phyloP scores from a whole-genome alignment of 1,140 invertebrate genomes.

The Cotesia vestalis region DNA sequence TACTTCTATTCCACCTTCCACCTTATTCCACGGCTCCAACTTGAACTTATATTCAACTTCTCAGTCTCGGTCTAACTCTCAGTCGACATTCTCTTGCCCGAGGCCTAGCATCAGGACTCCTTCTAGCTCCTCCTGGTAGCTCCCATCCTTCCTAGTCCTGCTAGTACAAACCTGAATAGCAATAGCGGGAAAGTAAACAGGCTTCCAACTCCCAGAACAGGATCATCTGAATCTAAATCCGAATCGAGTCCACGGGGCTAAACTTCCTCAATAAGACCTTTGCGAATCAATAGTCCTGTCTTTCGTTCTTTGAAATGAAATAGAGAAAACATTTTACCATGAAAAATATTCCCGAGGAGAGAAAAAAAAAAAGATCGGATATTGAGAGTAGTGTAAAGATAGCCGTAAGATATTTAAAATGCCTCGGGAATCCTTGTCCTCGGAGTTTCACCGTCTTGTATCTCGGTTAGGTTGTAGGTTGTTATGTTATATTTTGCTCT shows the following conservation, averaged over 20 bases:
- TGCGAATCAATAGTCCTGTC: not conserved
- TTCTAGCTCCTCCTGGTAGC: not conserved
- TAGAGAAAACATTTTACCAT: no score
- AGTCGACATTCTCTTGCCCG: slow-evolving; percentile 14
- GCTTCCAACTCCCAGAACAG: not conserved
- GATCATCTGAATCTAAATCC: not conserved
- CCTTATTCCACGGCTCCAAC: no score
- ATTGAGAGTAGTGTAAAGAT: no score
- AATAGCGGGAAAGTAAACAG: not conserved
- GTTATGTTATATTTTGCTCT: no score
- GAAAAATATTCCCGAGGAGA: no score
- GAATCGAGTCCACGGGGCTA: not conserved
- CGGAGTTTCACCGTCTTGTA: no score
- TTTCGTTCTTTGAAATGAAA: no score
- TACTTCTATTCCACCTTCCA: no score
- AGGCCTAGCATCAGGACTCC: slow-evolving; percentile 8
- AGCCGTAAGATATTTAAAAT: no score
- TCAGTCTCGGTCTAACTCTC: not conserved
- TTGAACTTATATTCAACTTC: not conserved
- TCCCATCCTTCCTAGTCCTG: not conserved
- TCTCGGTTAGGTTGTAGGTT: no score
- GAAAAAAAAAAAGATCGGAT: no score
- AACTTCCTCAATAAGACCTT: slow-evolving; percentile 1
- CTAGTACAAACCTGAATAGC: not conserved
- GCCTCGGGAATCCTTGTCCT: no score